Percentiles rank a stretch among this genome's conserved stretches.
phyloP scores from a whole-genome alignment of 2,113 vertebrate genomes.

The Uria lomvia region DNA sequence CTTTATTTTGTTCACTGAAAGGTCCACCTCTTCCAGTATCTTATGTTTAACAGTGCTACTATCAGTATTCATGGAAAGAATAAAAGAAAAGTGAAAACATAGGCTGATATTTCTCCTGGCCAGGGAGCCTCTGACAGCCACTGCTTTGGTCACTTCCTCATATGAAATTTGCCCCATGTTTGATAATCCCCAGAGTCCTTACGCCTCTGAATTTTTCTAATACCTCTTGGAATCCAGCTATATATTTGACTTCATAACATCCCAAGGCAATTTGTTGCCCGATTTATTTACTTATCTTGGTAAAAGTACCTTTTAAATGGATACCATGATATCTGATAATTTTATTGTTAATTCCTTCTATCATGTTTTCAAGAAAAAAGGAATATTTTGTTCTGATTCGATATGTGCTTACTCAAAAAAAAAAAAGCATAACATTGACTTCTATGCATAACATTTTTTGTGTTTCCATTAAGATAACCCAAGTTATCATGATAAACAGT shows the following conservation, averaged over 20 bases:
- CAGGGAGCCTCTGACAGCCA: background rate
- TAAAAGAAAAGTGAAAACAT: background rate
- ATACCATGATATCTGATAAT: background rate
- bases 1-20: background rate
- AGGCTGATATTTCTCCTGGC: background rate
- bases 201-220: background rate
- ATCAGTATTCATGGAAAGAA: background rate
- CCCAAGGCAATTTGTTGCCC: background rate
- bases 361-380: background rate
- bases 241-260: background rate
- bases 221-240: background rate
- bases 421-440: background rate
- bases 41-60: background rate
- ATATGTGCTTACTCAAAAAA: background rate
- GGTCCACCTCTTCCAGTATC: background rate
- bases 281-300: background rate
- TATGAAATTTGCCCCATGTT: background rate
- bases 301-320: background rate
- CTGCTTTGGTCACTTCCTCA: background rate
- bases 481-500: background rate
- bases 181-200: background rate
- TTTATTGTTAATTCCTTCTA: background rate
- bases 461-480: background rate
- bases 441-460: background rate
- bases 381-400: background rate